These are phyloP conservation scores for Drosophila pseudoobscura DNA, from an alignment of 1,140 invertebrate genomes.

Conservation along the genomic window DNA sequence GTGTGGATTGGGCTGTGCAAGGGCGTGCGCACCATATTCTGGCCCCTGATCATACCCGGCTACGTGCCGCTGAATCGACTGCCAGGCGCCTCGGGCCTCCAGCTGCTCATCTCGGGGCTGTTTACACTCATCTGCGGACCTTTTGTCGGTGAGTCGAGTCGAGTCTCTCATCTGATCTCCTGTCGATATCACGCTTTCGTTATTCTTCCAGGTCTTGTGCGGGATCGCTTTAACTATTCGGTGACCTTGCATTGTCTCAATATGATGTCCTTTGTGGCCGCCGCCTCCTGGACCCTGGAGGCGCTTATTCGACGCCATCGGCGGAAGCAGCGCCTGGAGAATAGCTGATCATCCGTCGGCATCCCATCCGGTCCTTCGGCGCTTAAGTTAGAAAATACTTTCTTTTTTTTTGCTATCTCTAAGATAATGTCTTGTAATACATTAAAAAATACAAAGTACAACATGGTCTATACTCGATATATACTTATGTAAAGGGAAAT, in stretches of 20 bases:
- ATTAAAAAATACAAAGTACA: constrained; percentile 1
- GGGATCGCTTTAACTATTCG: constrained; percentile 85
- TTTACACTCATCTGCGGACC: constrained; percentile 85
- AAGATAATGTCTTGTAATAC: constrained; percentile 9
- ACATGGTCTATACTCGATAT: neutral
- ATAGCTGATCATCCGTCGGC: constrained; percentile 3
- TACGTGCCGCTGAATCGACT: constrained; percentile 87
- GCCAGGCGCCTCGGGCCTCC: constrained; percentile 86
- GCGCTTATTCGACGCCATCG: constrained; percentile 62
- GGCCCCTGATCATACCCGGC: constrained; percentile 87
- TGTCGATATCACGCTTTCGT: neutral
- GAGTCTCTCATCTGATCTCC: too few relatives aligned
- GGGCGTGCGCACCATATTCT: constrained; percentile 87
- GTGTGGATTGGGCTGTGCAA: constrained; percentile 87
- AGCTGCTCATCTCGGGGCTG: constrained; percentile 86
- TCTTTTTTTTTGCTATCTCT: constrained; percentile 30
- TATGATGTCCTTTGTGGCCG: constrained; percentile 86
- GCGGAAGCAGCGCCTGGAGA: constrained; percentile 29
- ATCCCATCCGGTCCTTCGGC: too few relatives aligned
- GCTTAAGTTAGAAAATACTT: neutral
- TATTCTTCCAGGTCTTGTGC: constrained; percentile 84
- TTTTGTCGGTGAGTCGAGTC: constrained; percentile 84
- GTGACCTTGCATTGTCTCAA: constrained; percentile 87
- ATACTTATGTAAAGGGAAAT: neutral
- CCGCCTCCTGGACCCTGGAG: constrained; percentile 85